phyloP scores from a whole-genome alignment of 2,797 vertebrate species.

The Pelodytes ibericus region DNA sequence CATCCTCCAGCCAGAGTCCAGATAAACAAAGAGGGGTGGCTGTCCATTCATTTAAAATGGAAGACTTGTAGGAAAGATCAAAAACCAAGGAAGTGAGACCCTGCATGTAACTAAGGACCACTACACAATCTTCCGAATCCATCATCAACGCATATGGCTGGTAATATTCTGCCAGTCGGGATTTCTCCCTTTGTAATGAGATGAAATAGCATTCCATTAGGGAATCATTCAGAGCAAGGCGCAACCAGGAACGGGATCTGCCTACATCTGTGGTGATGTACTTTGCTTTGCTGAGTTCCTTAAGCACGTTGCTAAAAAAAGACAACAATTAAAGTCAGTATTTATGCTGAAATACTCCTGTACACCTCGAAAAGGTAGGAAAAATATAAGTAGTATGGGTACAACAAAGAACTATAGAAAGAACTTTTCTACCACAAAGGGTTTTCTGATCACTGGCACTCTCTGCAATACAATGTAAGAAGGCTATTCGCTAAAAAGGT shows the following conservation, averaged over 20 bases:
- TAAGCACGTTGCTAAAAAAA: conserved; percentile 81
- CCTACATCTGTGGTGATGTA: conserved; percentile 91
- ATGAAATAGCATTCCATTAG: conserved; percentile 92
- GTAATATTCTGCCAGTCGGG: conserved; percentile 80
- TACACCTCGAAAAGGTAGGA: too few species aligned
- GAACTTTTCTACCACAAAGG: too few species aligned
- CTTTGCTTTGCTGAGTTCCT: conserved; percentile 85
- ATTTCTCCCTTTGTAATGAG: conserved; percentile 83
- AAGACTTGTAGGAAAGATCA: conserved; percentile 91
- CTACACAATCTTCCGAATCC: conserved; percentile 86
- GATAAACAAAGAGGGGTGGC: conserved; percentile 88
- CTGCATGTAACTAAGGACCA: conserved; percentile 93
- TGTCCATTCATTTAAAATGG: conserved; percentile 94
- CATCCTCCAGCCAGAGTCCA: conserved; percentile 74
- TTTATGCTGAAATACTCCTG: too few species aligned
- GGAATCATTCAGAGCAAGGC: conserved; percentile 90
- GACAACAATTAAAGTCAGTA: too few species aligned
- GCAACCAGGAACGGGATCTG: conserved; percentile 91
- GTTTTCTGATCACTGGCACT: too few species aligned
- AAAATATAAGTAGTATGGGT: too few species aligned
- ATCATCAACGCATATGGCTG: conserved; percentile 85
- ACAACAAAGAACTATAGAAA: too few species aligned
- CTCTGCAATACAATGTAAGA: too few species aligned
- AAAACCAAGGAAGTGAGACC: conserved; percentile 89
- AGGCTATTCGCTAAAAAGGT: too few species aligned